These are phyloP conservation scores for Bombus sylvicola DNA, from an alignment of 1,140 invertebrate species.

Conservation along the genomic window DNA sequence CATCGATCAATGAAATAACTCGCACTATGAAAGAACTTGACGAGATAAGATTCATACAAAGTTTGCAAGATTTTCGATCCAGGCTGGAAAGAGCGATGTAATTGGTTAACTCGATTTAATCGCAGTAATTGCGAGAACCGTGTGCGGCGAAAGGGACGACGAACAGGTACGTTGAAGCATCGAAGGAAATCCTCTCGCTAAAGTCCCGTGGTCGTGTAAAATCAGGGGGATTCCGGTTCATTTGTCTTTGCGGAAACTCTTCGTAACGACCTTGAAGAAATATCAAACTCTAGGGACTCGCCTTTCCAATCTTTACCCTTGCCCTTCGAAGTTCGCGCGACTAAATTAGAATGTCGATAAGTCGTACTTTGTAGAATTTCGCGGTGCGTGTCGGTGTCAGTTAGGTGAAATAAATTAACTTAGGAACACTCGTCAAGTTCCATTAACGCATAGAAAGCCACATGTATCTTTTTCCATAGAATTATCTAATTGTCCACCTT, in stretches of 20 bases:
- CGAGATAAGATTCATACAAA: neutral
- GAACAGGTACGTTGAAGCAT: conserved; percentile 11
- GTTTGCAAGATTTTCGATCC: conserved; percentile 24
- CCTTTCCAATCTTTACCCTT: neutral
- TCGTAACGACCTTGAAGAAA: conserved; percentile 22
- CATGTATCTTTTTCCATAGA: too few relatives aligned
- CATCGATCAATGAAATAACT: too few relatives aligned
- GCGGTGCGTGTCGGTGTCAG: neutral
- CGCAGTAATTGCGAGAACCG: conserved; percentile 57
- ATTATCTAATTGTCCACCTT: too few relatives aligned
- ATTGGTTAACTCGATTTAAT: conserved; percentile 60
- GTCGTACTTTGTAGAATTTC: too few relatives aligned
- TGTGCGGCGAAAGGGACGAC: neutral
- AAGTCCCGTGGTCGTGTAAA: conserved; percentile 33
- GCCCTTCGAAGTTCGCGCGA: neutral
- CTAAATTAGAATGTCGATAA: conserved; percentile 24
- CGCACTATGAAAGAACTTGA: neutral
- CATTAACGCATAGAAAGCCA: neutral
- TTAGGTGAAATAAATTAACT: neutral
- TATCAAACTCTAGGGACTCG: neutral
- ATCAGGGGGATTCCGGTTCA: conserved; percentile 57
- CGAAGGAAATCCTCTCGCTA: conserved; percentile 38
- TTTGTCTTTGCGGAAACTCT: conserved; percentile 40
- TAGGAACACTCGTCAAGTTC: neutral
- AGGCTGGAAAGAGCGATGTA: neutral